phyloP scores from a whole-genome alignment of 2,888 invertebrate species.

The Pyrrhia umbra region DNA sequence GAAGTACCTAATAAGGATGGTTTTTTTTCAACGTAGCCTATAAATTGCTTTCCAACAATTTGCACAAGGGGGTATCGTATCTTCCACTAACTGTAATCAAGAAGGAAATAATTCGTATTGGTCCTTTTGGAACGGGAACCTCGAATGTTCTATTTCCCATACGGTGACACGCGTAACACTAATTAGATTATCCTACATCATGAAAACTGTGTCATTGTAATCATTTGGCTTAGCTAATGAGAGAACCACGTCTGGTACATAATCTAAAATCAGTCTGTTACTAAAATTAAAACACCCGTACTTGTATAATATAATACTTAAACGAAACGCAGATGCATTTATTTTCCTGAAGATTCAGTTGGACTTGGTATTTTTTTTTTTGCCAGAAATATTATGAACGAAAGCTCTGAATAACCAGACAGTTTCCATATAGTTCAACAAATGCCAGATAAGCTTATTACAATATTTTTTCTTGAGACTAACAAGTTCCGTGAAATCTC shows the following conservation, averaged over 20 bases:
- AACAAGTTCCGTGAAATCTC: conserved; percentile 24
- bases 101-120: not conserved
- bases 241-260: conserved; percentile 33
- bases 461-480: conserved; percentile 21
- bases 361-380: not conserved
- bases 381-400: too few relatives aligned
- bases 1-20: too few relatives aligned
- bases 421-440: not conserved
- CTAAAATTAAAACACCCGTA: not conserved
- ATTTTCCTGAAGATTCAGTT: not conserved
- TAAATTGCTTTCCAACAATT: too few relatives aligned
- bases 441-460: not conserved
- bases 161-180: conserved; percentile 27
- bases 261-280: conserved; percentile 25
- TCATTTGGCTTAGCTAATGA: conserved; percentile 46
- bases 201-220: conserved; percentile 60
- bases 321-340: not conserved
- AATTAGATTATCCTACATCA: conserved; percentile 59
- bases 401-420: not conserved
- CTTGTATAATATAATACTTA: not conserved
- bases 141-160: conserved; percentile 30
- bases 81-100: not conserved
- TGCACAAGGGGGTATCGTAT: too few relatives aligned
- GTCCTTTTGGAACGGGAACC: conserved; percentile 17
- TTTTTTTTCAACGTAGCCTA: too few relatives aligned